These are phyloP conservation scores for Xyrauchen texanus DNA, from an alignment of 2,113 vertebrate species.

Conservation along the genomic window DNA sequence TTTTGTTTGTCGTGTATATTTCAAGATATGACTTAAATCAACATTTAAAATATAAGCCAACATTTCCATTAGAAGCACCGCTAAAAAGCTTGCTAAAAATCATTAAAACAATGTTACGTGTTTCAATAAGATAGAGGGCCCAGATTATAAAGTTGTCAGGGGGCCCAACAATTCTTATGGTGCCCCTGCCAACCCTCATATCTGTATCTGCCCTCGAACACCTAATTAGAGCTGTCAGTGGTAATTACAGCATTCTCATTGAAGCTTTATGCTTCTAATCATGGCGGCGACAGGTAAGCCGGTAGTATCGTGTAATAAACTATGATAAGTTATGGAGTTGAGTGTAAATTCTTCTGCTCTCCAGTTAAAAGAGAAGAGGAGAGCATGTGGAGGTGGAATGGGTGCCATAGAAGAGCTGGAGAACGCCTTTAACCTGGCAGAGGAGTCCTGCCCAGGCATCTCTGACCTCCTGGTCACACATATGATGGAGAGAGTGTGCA, in stretches of 20 bases:
- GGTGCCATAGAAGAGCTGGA: conserved; percentile 96
- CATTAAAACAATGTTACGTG: too few relatives aligned
- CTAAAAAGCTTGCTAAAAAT: too few relatives aligned
- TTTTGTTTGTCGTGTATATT: too few relatives aligned
- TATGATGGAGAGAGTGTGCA: conserved; percentile 85
- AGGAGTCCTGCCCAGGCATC: conserved; percentile 89
- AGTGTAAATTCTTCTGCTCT: conserved; percentile 6
- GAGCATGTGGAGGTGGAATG: conserved; percentile 82
- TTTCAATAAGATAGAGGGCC: too few relatives aligned
- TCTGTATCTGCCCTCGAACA: too few relatives aligned
- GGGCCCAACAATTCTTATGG: too few relatives aligned
- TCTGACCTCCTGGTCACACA: conserved; percentile 85
- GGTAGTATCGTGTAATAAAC: not conserved
- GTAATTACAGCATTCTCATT: not conserved
- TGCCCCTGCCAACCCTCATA: too few relatives aligned
- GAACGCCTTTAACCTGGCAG: conserved; percentile 93
- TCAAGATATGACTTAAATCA: too few relatives aligned
- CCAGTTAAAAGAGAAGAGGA: conserved; percentile 74
- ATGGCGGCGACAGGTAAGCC: not conserved
- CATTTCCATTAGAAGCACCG: too few relatives aligned
- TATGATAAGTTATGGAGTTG: not conserved
- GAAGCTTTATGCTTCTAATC: not conserved
- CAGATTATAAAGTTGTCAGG: too few relatives aligned
- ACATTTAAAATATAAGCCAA: too few relatives aligned
- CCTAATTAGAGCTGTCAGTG: not conserved